A percentile compares a stretch with the other conserved stretches of the same genome.
phyloP scores from a whole-genome alignment of 2,888 invertebrate genomes.

The Fragum whitleyi region DNA sequence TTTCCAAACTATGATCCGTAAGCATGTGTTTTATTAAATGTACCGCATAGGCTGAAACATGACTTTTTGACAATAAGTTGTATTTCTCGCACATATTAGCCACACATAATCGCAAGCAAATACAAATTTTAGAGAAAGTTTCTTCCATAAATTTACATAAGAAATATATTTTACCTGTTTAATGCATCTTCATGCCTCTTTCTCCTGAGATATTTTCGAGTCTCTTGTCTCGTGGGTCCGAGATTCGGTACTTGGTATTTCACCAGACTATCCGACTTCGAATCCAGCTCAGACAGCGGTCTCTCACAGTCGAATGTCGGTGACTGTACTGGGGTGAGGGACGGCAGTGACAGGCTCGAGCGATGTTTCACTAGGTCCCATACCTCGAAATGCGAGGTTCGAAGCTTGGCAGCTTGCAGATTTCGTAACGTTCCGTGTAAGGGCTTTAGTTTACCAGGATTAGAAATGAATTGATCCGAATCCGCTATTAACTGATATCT shows the following conservation, averaged over 20 bases:
- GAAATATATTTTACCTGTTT: not conserved
- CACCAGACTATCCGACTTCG: not conserved
- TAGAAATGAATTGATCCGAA: not conserved
- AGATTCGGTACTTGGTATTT: slow-evolving; percentile 56
- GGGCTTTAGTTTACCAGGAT: not conserved
- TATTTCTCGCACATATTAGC: no score
- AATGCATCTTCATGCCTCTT: not conserved
- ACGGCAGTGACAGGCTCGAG: not conserved
- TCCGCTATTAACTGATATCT: not conserved
- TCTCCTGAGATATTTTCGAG: slow-evolving; percentile 55
- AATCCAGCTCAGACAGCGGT: not conserved
- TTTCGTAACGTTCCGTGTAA: not conserved
- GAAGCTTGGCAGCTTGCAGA: not conserved
- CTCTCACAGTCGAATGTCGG: not conserved
- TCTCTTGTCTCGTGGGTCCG: slow-evolving; percentile 69
- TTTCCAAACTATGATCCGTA: no score
- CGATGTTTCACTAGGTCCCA: slow-evolving; percentile 17
- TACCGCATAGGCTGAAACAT: no score
- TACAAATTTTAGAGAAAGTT: no score
- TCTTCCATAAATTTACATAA: no score
- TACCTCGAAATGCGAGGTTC: slow-evolving; percentile 23
- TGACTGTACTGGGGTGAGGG: not conserved
- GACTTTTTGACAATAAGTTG: no score
- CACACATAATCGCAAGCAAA: no score
- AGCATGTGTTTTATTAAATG: no score